Conservation (phyloP, 2,797 vertebrate genomes). For the Coilia nasus region DNA sequence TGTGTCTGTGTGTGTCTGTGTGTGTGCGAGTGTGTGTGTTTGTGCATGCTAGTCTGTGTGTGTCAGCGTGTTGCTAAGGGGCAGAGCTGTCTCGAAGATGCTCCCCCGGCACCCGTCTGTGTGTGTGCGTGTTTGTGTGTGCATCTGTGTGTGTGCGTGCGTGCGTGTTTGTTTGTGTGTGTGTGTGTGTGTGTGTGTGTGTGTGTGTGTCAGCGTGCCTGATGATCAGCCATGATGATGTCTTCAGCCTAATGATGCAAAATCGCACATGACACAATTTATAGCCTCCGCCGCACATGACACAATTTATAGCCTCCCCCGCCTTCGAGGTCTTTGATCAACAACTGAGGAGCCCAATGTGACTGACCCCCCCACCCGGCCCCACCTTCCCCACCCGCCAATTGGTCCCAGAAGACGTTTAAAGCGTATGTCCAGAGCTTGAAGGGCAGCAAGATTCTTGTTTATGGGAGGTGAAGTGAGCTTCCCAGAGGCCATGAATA, state of each 20-base stretch:
- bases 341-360: background rate
- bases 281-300: background rate
- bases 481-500: conserved; percentile 17
- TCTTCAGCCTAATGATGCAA: conserved; percentile 12
- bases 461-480: conserved; percentile 18
- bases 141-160: no score
- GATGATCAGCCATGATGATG: conserved; percentile 16
- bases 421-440: background rate
- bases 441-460: background rate
- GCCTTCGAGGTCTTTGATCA: conserved; percentile 2
- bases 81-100: background rate
- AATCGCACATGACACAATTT: conserved; percentile 12
- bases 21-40: background rate
- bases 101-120: background rate
- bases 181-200: no score
- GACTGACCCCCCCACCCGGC: background rate
- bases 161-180: no score
- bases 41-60: background rate
- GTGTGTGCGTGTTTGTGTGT: no score
- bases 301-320: background rate
- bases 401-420: conserved; percentile 2
- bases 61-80: background rate
- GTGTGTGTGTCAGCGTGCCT: no score
- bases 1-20: background rate
- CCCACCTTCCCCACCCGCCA: background rate